Base-by-base conservation (phyloP, 2,113 vertebrate species). In the Syngnathus floridae region DNA sequence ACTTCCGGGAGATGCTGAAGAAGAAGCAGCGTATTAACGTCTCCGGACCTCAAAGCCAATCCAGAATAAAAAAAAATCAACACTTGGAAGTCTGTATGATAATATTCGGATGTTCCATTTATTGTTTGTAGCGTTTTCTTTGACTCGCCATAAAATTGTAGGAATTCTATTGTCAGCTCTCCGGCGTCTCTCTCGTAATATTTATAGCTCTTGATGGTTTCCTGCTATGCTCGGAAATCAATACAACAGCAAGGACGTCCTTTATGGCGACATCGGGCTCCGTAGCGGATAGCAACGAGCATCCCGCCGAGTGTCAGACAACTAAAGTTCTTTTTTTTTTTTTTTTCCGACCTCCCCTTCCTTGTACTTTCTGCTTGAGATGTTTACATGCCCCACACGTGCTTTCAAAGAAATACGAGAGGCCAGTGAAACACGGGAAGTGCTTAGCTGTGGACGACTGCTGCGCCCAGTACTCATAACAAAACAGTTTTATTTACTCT, bases 331-430 rank as follows among this genome's bases (percentile, higher is more conserved):
- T 85, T 84, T 83, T 89, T 81, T 69, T 49, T 19, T 7, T 7
- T 5, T 2, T 2, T 17, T 17, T 7, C 46, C 46, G 6, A 12
- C 46, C 17, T 17, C 1, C 3, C n/a, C 49, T 7, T 55, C 26
- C 54, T 35, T 35, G 31, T 72, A 84, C 84, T 90, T 90, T 87
- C 88, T 90, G 79, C 72, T 65, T 81, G 67, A 70, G 38, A 57
- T 88, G 88, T 90, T 90, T 90, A 90, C 87, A 90, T 87, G 86
- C 78, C 9, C 64, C 74, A 77, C 89, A 90, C 86, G 76, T 89
- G 88, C 74, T 85, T 85, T 82, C 76, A 84, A 59, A 81, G 74
- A 81, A 85, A 72, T 73, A 65, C 35, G 72, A 43, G 64, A 64
- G 65, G 70, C 52, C 54, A 67, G 41, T 57, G 62, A 62, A 49